Evolutionary conservation across 2,113 vertebrate genomes (phyloP).

Genomic region (Proteles cristata): DNA sequence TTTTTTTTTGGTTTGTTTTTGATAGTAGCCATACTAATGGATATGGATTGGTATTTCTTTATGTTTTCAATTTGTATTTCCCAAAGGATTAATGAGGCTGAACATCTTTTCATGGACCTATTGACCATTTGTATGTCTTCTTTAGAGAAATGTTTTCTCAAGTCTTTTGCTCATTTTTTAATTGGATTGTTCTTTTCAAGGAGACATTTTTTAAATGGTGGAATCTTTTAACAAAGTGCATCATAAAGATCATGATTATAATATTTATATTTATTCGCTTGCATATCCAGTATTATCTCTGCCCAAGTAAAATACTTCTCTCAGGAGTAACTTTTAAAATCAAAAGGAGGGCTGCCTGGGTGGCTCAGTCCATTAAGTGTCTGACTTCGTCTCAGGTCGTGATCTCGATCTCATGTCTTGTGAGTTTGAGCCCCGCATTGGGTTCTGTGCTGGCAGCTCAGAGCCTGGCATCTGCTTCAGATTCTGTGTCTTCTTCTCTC

Average conservation of each 20-base stretch:
- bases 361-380: not conserved
- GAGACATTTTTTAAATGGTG: constrained; percentile 25
- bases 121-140: not conserved
- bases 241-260: not conserved
- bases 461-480: no score
- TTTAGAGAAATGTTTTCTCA: constrained; percentile 18
- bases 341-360: not conserved
- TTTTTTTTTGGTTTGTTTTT: not conserved
- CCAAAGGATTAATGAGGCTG: not conserved
- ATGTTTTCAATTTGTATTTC: constrained; percentile 25
- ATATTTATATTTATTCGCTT: constrained; percentile 8
- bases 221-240: not conserved
- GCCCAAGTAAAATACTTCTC: not conserved
- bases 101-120: not conserved
- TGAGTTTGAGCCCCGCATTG: no score
- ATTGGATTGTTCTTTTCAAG: constrained; percentile 6
- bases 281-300: not conserved
- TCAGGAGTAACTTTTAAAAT: constrained; percentile 41
- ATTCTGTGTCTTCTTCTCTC: no score
- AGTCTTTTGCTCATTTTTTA: constrained; percentile 21
- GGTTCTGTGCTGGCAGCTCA: no score
- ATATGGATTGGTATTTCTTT: not conserved
- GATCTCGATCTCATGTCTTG: no score
- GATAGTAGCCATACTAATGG: not conserved
- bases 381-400: no score